phyloP scores from a whole-genome alignment of 2,113 vertebrate genomes.

The Pimephales promelas region DNA sequence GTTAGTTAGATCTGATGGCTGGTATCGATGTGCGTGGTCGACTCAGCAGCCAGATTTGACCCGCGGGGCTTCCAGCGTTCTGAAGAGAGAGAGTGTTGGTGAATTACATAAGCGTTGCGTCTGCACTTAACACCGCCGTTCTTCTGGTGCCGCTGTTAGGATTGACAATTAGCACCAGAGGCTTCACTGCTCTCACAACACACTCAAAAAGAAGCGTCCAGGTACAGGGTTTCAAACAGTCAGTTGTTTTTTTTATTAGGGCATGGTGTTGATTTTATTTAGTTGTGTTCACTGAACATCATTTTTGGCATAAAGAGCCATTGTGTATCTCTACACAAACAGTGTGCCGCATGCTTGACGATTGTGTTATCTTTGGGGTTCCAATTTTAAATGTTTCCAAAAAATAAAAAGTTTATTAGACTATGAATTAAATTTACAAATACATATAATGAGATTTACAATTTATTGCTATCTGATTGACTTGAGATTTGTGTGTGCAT shows the following conservation, averaged over 20 bases:
- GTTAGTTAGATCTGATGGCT: constrained; percentile 43
- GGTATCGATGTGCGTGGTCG: constrained; percentile 44
- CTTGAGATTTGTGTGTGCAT: background rate
- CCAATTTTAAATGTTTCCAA: background rate
- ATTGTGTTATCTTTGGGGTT: background rate
- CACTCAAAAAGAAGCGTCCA: background rate
- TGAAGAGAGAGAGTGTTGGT: constrained; percentile 31
- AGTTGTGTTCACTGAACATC: background rate
- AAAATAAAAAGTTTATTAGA: background rate
- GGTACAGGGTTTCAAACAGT: background rate
- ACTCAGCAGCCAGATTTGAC: constrained; percentile 44
- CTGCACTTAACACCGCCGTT: constrained; percentile 31
- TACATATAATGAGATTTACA: background rate
- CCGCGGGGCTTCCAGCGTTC: background rate
- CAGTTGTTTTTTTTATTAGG: background rate
- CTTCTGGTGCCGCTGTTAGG: constrained; percentile 6
- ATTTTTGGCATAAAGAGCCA: background rate
- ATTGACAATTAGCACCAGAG: background rate
- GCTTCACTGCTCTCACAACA: background rate
- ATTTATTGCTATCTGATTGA: background rate
- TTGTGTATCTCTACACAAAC: background rate
- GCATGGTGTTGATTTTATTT: background rate
- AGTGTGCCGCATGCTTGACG: constrained; percentile 3
- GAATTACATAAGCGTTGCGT: constrained; percentile 46
- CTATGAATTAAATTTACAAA: background rate